Percentiles rank a stretch among this genome's conserved stretches.
Conservation (phyloP, 2,797 vertebrate species). For the Diceros bicornis region DNA sequence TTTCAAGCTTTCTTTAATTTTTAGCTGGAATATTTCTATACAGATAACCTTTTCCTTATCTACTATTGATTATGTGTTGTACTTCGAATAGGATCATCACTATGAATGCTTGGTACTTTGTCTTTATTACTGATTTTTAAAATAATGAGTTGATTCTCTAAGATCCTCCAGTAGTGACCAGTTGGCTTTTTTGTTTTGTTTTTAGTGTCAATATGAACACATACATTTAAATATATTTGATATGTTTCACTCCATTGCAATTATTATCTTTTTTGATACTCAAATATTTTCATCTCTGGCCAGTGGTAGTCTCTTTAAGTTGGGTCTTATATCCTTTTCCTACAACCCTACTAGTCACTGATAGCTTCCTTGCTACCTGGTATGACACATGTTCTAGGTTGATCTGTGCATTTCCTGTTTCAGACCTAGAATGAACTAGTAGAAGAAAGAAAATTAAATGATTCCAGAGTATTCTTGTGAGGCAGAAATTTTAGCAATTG, state of each 20-base stretch:
- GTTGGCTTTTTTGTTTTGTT: constrained; percentile 20
- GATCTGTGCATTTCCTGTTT: background rate
- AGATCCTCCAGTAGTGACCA: background rate
- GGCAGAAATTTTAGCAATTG: background rate
- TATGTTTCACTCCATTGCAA: background rate
- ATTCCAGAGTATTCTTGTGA: background rate
- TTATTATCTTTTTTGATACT: constrained; percentile 22
- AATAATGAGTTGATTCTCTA: background rate
- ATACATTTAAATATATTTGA: constrained; percentile 8
- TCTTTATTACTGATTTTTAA: background rate
- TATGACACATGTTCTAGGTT: background rate
- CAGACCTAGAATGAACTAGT: background rate
- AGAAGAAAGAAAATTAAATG: background rate
- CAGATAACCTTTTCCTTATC: background rate
- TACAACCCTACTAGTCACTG: background rate
- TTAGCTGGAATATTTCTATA: background rate
- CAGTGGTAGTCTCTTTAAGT: background rate
- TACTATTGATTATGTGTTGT: background rate
- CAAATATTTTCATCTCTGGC: constrained; percentile 11
- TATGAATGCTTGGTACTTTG: background rate
- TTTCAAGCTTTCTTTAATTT: constrained; percentile 27
- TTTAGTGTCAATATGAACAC: background rate
- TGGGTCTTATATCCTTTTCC: background rate
- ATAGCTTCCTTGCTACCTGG: background rate
- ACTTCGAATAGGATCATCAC: background rate